Evolutionary conservation across 2,888 invertebrate species (phyloP).

Genomic region (Drosophila phalerata): DNA sequence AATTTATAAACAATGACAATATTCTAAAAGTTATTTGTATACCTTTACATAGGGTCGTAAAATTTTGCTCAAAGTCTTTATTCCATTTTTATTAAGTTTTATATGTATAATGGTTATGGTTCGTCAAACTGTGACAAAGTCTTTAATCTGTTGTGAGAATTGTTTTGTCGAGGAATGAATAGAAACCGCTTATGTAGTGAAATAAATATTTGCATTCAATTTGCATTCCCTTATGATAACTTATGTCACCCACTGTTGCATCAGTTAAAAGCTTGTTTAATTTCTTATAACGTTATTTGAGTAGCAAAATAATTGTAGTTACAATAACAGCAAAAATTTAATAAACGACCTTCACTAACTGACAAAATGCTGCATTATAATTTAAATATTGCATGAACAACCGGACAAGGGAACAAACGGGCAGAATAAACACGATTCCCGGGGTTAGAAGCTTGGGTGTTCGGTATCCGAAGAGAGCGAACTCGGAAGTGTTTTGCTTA

Average conservation of each 20-base stretch:
- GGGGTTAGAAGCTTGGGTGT: slow-evolving; percentile 23
- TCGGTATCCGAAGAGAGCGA: slow-evolving; percentile 7
- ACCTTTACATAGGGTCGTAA: background rate
- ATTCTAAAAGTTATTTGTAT: background rate
- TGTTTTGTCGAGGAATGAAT: background rate
- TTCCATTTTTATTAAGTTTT: background rate
- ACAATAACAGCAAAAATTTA: slow-evolving; percentile 14
- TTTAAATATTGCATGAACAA: background rate
- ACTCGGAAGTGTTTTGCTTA: slow-evolving; percentile 21
- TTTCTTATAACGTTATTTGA: slow-evolving; percentile 24
- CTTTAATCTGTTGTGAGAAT: background rate
- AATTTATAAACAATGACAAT: background rate
- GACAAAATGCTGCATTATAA: slow-evolving; percentile 16
- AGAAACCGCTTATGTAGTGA: background rate
- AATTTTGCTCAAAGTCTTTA: too few species aligned
- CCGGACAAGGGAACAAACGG: background rate
- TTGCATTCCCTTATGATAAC: background rate
- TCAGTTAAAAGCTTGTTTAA: slow-evolving; percentile 13
- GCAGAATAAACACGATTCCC: background rate
- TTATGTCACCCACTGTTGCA: slow-evolving; percentile 8
- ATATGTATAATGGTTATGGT: background rate
- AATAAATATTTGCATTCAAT: background rate
- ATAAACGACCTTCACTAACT: slow-evolving; percentile 25
- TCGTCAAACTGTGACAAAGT: background rate
- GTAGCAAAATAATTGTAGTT: slow-evolving; percentile 30